Conservation (phyloP, 2,797 vertebrate species). For the Syncerus caffer region DNA sequence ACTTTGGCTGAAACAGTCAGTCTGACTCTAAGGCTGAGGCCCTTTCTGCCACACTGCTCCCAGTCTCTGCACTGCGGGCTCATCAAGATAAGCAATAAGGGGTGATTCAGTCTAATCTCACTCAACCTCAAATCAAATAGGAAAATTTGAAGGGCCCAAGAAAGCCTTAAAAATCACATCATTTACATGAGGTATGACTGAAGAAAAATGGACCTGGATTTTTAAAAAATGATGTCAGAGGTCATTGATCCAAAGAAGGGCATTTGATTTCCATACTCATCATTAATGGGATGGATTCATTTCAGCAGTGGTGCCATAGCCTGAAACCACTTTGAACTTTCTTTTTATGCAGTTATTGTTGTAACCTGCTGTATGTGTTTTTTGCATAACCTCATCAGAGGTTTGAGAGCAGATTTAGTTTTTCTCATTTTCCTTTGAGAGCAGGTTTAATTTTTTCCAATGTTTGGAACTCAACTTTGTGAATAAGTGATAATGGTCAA, state of each 20-base stretch:
- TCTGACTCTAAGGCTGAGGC: neutral
- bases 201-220: neutral
- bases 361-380: neutral
- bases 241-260: neutral
- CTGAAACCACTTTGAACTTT: neutral
- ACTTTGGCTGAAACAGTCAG: neutral
- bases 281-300: neutral
- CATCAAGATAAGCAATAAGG: neutral
- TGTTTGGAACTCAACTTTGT: neutral
- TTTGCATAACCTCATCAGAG: neutral
- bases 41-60: neutral
- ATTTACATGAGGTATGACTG: neutral
- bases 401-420: neutral
- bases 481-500: neutral
- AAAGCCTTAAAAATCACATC: neutral
- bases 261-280: neutral
- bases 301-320: neutral
- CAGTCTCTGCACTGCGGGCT: neutral
- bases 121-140: neutral
- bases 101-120: neutral
- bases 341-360: neutral
- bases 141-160: neutral
- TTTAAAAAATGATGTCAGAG: neutral
- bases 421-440: neutral
- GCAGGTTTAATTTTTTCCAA: neutral